Base-by-base conservation (phyloP, 2,113 vertebrate species). In the Oryzias celebensis region DNA sequence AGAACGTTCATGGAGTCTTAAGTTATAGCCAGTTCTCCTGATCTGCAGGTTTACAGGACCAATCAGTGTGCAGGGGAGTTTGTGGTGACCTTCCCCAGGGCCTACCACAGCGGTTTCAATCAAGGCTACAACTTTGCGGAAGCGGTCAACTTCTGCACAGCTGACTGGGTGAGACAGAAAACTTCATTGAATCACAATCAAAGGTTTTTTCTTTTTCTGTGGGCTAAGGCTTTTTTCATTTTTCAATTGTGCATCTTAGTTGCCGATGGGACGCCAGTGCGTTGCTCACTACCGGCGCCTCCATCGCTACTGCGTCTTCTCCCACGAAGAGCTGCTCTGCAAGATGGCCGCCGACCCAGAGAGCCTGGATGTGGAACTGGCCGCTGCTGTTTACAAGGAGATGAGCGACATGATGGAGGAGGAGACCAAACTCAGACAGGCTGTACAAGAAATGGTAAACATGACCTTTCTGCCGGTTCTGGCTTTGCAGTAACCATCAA, bases 101-200 rank as follows among this genome's bases (percentile, higher is more conserved):
- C 97, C 43, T 99, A 99, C 82, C 97, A 99, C 83, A 98, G 97
- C 46, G 97, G 97, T 80, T 99, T 99, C 90, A 99, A 99, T 88
- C 97, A 99, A 90, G 97, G 97, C 45, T 99, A 98, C 87, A 99
- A 99, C 90, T 99, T 99, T 58, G 97, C 97, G 46, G 97, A 99
- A 89, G 97, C 97, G 20, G 97, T 99, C 59, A 99, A 99, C 88
- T 99, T 99, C 92, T 99, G 97, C 89, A 98, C 97, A 31, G 97
- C 97, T 69, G 97, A 98, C 89, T 99, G 97, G 97, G 97, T 99
- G 76, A 26, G 43, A 62, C 41, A 0, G 1, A 24, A 36, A 36
- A 23, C 55, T 45, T 14, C 3, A 5, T 15, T 41, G 7, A 13
- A 24, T 22, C 22, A 10, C 4, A 23, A 52, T 14, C 36, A 36